Percentiles rank a stretch among this genome's conserved stretches.
phyloP scores from a whole-genome alignment of 64 coral and sea anemone genomes.

The Acropora yongei region DNA sequence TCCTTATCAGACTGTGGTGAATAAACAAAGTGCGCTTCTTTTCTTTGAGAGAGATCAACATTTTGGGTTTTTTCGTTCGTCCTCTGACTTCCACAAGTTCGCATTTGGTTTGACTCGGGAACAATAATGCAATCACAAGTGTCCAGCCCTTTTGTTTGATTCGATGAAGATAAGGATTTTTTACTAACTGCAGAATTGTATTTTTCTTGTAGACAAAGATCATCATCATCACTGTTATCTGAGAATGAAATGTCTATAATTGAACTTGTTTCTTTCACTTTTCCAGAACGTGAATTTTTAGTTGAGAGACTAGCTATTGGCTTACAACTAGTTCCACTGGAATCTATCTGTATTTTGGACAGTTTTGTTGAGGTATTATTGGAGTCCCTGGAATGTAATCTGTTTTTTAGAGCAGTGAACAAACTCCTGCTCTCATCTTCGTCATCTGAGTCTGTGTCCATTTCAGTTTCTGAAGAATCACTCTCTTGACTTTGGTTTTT shows the following conservation, averaged over 20 bases:
- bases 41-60: not conserved
- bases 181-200: not conserved
- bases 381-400: not conserved
- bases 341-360: not conserved
- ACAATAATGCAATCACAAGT: not conserved
- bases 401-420: slow-evolving; percentile 31
- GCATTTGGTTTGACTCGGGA: not conserved
- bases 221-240: slow-evolving; percentile 1
- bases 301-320: not conserved
- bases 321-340: not conserved
- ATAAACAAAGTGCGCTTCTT: not conserved
- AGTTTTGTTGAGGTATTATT: not conserved
- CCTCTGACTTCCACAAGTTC: too few species aligned
- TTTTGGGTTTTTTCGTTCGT: not conserved
- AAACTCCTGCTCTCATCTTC: slow-evolving; percentile 30
- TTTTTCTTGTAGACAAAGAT: not conserved
- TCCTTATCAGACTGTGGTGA: not conserved
- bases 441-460: slow-evolving; percentile 32
- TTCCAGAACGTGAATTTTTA: not conserved
- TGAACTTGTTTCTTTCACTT: not conserved
- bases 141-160: not conserved
- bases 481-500: not conserved
- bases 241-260: slow-evolving; percentile 53
- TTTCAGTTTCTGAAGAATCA: slow-evolving; percentile 38
- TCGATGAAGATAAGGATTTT: not conserved